A percentile compares a stretch with the other conserved stretches of the same genome.
These are phyloP conservation scores for Xanthorhoe designata DNA, from an alignment of 2,888 invertebrate species.

Conservation along the genomic window DNA sequence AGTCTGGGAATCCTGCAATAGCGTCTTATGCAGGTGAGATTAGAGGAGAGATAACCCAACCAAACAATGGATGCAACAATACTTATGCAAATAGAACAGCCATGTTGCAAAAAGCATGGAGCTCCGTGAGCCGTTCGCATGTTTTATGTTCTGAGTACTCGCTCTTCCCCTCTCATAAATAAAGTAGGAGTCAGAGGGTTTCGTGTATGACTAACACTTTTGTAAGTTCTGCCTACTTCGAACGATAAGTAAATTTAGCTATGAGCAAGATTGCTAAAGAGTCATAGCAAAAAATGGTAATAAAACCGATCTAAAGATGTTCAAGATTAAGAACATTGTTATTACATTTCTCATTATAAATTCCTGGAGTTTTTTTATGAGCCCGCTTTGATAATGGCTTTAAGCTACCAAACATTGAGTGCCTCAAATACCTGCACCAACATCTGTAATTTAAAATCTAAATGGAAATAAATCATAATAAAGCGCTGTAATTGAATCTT, in stretches of 20 bases:
- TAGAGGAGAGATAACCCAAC: slow-evolving; percentile 73
- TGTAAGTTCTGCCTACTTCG: slow-evolving; percentile 57
- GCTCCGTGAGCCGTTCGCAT: slow-evolving; percentile 59
- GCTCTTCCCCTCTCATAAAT: slow-evolving; percentile 63
- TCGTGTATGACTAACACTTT: slow-evolving; percentile 74
- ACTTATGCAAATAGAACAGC: slow-evolving; percentile 69
- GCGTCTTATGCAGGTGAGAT: slow-evolving; percentile 69
- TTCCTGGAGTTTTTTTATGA: slow-evolving; percentile 6
- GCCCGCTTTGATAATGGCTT: slow-evolving; percentile 10
- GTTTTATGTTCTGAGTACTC: slow-evolving; percentile 65
- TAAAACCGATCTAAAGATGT: slow-evolving; percentile 21
- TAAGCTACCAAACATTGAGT: slow-evolving; percentile 12
- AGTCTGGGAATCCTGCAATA: slow-evolving; percentile 78
- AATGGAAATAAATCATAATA: slow-evolving; percentile 27
- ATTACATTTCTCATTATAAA: slow-evolving; percentile 16
- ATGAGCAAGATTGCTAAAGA: slow-evolving; percentile 32
- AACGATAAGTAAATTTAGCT: slow-evolving; percentile 59
- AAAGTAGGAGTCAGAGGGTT: slow-evolving; percentile 65
- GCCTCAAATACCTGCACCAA: slow-evolving; percentile 6
- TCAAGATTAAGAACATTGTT: slow-evolving; percentile 10
- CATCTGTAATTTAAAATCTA: slow-evolving; percentile 28
- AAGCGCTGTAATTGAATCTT: slow-evolving; percentile 32
- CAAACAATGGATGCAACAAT: slow-evolving; percentile 76
- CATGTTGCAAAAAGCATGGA: slow-evolving; percentile 61
- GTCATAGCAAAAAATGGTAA: slow-evolving; percentile 30